Evolutionary conservation across 2,888 invertebrate genomes (phyloP).

Genomic region (Phaedon cochleariae): DNA sequence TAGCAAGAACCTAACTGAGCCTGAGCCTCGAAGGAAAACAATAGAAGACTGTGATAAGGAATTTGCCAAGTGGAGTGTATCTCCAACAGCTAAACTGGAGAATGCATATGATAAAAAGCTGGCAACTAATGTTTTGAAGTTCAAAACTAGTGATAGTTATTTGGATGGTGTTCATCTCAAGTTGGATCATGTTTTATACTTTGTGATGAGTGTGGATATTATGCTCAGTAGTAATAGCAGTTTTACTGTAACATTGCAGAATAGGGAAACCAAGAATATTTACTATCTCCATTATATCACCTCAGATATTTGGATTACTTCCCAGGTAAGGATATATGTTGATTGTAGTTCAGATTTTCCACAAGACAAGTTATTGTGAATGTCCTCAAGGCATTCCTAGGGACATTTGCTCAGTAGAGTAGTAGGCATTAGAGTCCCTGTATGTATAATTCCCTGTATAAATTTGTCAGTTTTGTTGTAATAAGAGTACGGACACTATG

Average conservation of each 20-base stretch:
- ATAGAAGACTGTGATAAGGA: slow-evolving; percentile 79
- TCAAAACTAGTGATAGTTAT: slow-evolving; percentile 75
- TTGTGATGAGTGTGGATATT: slow-evolving; percentile 79
- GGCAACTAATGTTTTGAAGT: slow-evolving; percentile 74
- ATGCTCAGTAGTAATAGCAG: slow-evolving; percentile 82
- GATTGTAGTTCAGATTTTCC: no score
- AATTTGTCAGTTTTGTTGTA: no score
- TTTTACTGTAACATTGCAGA: slow-evolving; percentile 79
- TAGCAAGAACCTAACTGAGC: slow-evolving; percentile 91
- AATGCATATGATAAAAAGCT: slow-evolving; percentile 69
- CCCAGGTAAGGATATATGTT: slow-evolving; percentile 68
- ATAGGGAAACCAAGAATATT: slow-evolving; percentile 78
- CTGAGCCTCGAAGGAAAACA: slow-evolving; percentile 76
- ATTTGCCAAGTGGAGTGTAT: slow-evolving; percentile 76
- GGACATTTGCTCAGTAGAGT: no score
- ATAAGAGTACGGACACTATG: no score
- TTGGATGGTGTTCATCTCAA: slow-evolving; percentile 75
- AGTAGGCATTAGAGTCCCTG: no score
- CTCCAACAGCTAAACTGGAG: slow-evolving; percentile 72
- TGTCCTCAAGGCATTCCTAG: no score
- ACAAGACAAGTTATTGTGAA: no score
- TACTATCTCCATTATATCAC: slow-evolving; percentile 86
- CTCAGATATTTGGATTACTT: slow-evolving; percentile 75
- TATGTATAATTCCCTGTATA: no score
- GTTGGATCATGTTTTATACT: slow-evolving; percentile 74